A percentile compares a stretch with the other conserved stretches of the same genome.
Conservation (phyloP, 2,888 invertebrate genomes). For the Ophion costatus region DNA sequence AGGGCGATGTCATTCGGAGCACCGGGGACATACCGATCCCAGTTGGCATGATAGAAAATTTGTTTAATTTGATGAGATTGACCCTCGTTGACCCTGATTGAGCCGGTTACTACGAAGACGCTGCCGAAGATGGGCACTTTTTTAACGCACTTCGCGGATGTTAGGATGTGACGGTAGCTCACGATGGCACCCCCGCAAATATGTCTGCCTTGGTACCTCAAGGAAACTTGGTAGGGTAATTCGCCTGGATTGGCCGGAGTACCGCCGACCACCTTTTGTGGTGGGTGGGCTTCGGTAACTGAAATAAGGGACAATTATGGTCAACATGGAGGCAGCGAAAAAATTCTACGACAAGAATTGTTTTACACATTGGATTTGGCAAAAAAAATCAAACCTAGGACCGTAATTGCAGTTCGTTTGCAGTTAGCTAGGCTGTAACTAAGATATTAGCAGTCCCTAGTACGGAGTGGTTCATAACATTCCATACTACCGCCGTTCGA, state of each 20-base stretch:
- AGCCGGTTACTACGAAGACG: conserved; percentile 35
- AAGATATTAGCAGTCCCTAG: too few relatives aligned
- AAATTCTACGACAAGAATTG: neutral
- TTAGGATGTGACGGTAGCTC: conserved; percentile 67
- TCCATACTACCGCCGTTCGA: neutral
- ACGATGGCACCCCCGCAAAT: conserved; percentile 75
- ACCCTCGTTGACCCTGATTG: conserved; percentile 43
- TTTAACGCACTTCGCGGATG: conserved; percentile 74
- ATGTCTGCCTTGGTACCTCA: conserved; percentile 65
- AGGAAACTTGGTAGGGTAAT: conserved; percentile 73
- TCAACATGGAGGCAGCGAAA: neutral
- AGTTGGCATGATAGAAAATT: conserved; percentile 13
- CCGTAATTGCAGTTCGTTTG: too few relatives aligned
- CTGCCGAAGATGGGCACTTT: neutral
- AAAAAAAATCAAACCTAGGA: too few relatives aligned
- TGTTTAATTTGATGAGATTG: conserved; percentile 51
- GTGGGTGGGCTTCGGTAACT: conserved; percentile 41
- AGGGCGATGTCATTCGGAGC: conserved; percentile 67
- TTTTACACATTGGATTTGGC: too few relatives aligned
- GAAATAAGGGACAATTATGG: neutral
- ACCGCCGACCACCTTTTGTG: conserved; percentile 71
- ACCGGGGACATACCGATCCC: neutral
- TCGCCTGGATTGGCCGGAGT: conserved; percentile 65
- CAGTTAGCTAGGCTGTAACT: too few relatives aligned
- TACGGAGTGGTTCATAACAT: too few relatives aligned